A percentile compares a stretch with the other conserved stretches of the same genome.
Conservation (phyloP, 2,888 invertebrate species). For the Hirudinaria manillensis region DNA sequence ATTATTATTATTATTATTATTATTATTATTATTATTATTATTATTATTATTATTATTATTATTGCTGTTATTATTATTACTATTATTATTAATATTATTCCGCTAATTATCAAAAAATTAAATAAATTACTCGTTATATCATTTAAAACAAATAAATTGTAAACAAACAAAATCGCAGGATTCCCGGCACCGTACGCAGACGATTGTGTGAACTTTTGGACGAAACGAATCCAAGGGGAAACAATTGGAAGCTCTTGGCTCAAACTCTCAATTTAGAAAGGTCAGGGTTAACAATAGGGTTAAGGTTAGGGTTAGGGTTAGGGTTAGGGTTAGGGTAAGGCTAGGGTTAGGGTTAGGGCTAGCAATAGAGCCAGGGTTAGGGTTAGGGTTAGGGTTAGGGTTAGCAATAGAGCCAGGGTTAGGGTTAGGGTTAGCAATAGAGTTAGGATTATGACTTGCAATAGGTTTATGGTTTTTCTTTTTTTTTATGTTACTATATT, state of each 20-base stretch:
- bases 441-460: too few species aligned
- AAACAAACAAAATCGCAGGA: background rate
- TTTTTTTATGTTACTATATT: too few species aligned
- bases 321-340: background rate
- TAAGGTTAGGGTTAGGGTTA: background rate
- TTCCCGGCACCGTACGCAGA: conserved; percentile 49
- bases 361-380: conserved; percentile 17
- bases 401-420: background rate
- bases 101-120: too few species aligned
- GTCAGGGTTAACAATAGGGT: conserved; percentile 49
- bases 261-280: conserved; percentile 81
- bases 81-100: background rate
- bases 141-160: too few species aligned
- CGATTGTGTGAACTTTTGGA: conserved; percentile 78
- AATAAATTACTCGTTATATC: too few species aligned
- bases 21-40: background rate
- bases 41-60: background rate
- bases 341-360: too few species aligned
- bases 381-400: background rate
- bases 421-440: too few species aligned
- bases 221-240: conserved; percentile 77
- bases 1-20: conserved; percentile 1
- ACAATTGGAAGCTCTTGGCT: conserved; percentile 91
- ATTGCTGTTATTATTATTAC: background rate
- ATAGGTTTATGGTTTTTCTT: too few species aligned